A percentile compares a stretch with the other conserved stretches of the same genome.
These are phyloP conservation scores for Gonioctena quinquepunctata DNA, from an alignment of 1,140 invertebrate species.

Conservation along the genomic window DNA sequence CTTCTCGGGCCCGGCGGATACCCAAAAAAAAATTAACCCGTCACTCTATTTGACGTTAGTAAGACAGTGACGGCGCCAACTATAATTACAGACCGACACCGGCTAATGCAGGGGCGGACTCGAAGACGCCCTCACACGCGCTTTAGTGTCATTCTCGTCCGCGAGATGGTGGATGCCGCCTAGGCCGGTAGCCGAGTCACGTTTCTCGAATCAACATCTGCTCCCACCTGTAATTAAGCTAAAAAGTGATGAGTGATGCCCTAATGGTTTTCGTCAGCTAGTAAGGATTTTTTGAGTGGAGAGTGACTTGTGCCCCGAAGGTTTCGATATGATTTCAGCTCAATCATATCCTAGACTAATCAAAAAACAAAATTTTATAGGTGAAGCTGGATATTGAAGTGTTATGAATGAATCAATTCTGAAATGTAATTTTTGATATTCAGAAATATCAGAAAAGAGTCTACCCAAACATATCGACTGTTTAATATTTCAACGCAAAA, in stretches of 20 bases:
- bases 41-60: slow-evolving; percentile 4
- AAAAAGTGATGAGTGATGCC: slow-evolving; percentile 27
- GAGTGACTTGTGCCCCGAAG: neutral
- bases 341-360: no score
- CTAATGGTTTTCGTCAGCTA: slow-evolving; percentile 18
- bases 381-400: no score
- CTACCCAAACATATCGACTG: no score
- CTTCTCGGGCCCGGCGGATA: neutral
- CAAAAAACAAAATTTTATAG: no score
- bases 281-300: neutral
- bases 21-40: slow-evolving; percentile 2
- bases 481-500: no score
- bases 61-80: slow-evolving; percentile 5
- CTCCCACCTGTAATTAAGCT: slow-evolving; percentile 23
- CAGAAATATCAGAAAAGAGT: no score
- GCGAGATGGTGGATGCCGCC: neutral
- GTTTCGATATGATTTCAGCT: no score
- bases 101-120: slow-evolving; percentile 11
- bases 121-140: slow-evolving; percentile 5
- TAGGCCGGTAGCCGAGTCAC: slow-evolving; percentile 9
- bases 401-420: no score
- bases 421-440: no score
- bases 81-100: slow-evolving; percentile 7
- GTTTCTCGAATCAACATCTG: slow-evolving; percentile 1
- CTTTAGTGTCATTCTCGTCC: slow-evolving; percentile 8